Evolutionary conservation across 2,888 invertebrate genomes (phyloP).

Genomic region (Agrotis ipsilon): DNA sequence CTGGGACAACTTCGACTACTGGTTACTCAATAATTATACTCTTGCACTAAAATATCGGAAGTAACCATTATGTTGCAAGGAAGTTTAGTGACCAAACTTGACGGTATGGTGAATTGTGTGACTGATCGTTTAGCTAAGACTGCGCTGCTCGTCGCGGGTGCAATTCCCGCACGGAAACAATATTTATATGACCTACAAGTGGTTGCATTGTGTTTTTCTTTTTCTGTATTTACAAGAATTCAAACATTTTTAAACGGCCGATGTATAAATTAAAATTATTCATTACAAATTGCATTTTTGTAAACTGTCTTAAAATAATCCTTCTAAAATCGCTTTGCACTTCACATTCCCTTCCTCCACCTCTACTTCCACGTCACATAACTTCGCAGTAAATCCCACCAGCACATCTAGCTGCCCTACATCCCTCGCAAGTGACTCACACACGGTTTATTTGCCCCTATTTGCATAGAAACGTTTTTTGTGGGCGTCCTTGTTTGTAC

Average conservation of each 20-base stretch:
- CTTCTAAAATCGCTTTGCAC: not conserved
- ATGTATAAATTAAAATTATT: not conserved
- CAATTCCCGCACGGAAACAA: too few species aligned
- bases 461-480: slow-evolving; percentile 91
- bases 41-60: not conserved
- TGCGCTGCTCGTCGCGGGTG: too few species aligned
- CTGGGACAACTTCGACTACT: not conserved
- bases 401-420: slow-evolving; percentile 65
- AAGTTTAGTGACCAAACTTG: not conserved
- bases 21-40: not conserved
- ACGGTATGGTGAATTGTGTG: too few species aligned
- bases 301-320: not conserved
- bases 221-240: too few species aligned
- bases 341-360: slow-evolving; percentile 20
- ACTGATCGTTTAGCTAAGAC: too few species aligned
- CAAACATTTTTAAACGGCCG: too few species aligned
- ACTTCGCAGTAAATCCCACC: slow-evolving; percentile 47
- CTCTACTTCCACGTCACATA: slow-evolving; percentile 11
- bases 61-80: not conserved
- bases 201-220: too few species aligned
- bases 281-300: not conserved
- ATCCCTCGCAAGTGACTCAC: slow-evolving; percentile 78
- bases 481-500: slow-evolving; percentile 90
- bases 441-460: slow-evolving; percentile 89
- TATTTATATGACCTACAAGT: too few species aligned